phyloP scores from a whole-genome alignment of 30 jellyfish, hydroid and myxozoan species.

The Nemopilema nomurai region DNA sequence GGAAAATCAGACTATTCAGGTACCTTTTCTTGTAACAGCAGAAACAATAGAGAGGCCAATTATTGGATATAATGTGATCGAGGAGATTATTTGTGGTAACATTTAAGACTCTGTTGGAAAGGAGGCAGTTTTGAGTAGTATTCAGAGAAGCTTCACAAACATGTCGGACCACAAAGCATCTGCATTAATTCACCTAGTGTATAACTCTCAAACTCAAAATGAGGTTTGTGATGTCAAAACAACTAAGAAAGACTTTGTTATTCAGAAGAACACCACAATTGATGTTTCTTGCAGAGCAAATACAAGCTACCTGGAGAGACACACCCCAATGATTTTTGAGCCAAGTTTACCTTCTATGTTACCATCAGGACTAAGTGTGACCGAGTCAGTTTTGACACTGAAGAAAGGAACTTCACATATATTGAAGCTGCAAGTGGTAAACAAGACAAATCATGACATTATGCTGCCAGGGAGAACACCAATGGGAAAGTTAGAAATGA shows the following conservation, averaged over 20 bases:
- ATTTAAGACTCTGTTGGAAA: conserved; percentile 1
- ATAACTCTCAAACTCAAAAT: background rate
- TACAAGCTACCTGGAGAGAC: conserved; percentile 13
- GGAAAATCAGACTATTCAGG: conserved; percentile 18
- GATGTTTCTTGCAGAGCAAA: conserved; percentile 29
- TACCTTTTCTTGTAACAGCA: conserved; percentile 59
- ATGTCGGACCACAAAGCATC: conserved; percentile 8
- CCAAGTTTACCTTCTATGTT: conserved; percentile 12
- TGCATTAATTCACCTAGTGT: conserved; percentile 33
- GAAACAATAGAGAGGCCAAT: conserved; percentile 37
- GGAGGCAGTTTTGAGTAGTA: conserved; percentile 12
- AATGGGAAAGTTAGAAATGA: conserved; percentile 32
- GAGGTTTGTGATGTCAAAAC: background rate
- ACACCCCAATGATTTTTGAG: conserved; percentile 44
- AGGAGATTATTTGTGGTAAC: conserved; percentile 35
- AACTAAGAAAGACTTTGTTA: conserved; percentile 1
- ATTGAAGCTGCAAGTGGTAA: conserved; percentile 40
- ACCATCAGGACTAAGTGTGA: conserved; percentile 37
- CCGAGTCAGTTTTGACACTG: conserved; percentile 26
- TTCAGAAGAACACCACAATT: conserved; percentile 25
- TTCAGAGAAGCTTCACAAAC: conserved; percentile 13
- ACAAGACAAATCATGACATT: conserved; percentile 37
- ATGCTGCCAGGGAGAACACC: conserved; percentile 53
- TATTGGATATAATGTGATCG: conserved; percentile 61
- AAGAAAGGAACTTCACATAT: conserved; percentile 32